Conservation (phyloP, 2,113 vertebrate species). For the Rhea americana region DNA sequence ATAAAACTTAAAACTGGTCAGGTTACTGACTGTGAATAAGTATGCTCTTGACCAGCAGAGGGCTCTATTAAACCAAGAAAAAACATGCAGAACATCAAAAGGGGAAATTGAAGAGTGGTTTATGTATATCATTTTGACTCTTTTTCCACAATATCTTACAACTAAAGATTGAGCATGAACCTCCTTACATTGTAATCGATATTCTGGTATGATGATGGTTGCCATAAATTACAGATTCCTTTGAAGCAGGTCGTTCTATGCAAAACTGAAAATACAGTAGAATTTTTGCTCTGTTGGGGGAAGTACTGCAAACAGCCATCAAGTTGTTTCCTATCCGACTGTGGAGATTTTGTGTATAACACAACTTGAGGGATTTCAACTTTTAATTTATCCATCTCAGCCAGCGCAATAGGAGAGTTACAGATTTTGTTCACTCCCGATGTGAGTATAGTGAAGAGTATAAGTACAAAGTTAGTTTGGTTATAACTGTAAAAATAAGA, state of each 20-base stretch:
- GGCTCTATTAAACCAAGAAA: not conserved
- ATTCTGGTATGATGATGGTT: not conserved
- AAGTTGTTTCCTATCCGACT: not conserved
- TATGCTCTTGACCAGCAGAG: not conserved
- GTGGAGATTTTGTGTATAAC: not conserved
- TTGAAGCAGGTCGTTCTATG: not conserved
- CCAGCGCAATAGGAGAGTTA: not conserved
- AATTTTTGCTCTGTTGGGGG: not conserved
- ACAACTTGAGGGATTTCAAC: too few species aligned
- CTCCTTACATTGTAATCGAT: not conserved
- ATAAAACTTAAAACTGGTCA: not conserved
- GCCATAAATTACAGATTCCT: not conserved
- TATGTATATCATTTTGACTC: not conserved
- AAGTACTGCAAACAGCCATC: not conserved
- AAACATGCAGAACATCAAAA: accelerated
- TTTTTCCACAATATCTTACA: too few species aligned
- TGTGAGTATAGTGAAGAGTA: not conserved
- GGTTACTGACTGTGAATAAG: not conserved
- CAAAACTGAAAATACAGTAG: not conserved
- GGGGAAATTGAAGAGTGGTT: not conserved
- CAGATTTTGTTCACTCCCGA: not conserved
- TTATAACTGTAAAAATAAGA: not conserved
- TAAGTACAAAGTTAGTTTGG: not conserved
- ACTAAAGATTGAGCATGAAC: not conserved
- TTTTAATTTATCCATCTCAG: not conserved